Evolutionary conservation across 2,113 vertebrate genomes (phyloP), one percentile per base, ranked within the genome.

Genomic region (Panthera tigris): DNA sequence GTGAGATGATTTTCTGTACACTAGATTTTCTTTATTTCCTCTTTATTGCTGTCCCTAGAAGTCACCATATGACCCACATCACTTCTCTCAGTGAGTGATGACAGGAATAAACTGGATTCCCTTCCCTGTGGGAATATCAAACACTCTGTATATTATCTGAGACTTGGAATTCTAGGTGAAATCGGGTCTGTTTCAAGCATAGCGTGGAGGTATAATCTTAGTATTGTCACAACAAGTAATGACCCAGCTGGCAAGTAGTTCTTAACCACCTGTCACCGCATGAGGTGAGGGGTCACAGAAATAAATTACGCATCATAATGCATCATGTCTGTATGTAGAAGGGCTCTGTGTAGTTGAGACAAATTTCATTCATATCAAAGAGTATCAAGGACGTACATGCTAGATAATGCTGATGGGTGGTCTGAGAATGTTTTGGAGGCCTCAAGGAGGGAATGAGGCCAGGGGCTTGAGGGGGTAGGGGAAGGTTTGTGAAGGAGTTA

Each of bases 341-440:
- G 0, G 27, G 21, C 19, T 96, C 52, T 31, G n/a, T 31, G 25
- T 27, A 45, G n/a, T 7, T 19, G 81, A 68, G 36, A 55, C 68
- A 63, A 71, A 33, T 10, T 66, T 80, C 33, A 66, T 41, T 73
- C 8, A 1, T 25, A 68, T 25, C 4, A 80, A 65, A 95, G 7
- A 1, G 31, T 61, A 21, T 63, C 14, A 41, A 68, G 14, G 66
- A 79, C 18, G 2, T 25, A 4, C 10, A 10, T 19, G n/a, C 33
- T 61, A 0, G 0, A 1, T 29, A 6, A 19, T 3, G 7, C 1
- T 36, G 15, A 48, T 13, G 39, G 36, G 15, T 55, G 9, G 13
- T 81, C 52, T 84, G 19, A 63, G 82, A 91, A 52, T 66, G 73
- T 83, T 91, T 94, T 95, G 48, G 95, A 92, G 96, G 36, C 48